Evolutionary conservation across 2,113 vertebrate species (phyloP), one percentile per base, ranked within the genome.

Genomic region (Lepus americanus): DNA sequence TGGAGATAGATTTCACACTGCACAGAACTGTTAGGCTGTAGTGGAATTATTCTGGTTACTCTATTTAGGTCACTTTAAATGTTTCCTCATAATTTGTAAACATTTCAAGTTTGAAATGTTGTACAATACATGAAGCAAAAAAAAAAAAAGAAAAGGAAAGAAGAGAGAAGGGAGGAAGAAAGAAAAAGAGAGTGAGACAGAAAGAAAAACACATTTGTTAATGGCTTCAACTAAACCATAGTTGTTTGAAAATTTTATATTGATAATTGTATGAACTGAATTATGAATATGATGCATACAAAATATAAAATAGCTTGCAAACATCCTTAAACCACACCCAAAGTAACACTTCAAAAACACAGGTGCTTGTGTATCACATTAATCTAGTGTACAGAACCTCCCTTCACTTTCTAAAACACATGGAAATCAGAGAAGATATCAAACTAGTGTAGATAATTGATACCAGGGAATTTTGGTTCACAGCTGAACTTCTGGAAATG

Each of bases 401-500:
- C 79, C 1, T 51, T 78, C 36, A 61, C 61, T 69, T 74, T 78
- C 93, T 95, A 0, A 80, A 94, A 91, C 64, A 73, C 61, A 31
- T 86, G 51, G 9, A 89, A 93, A 64, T 0, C 0, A 92, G 14
- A 51, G 63, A 19, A 79, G 5, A 8, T 82, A 87, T 61, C 94
- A 82, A 91, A 84, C 9, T 89, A 90, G 3, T 66, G 31, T 96
- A 94, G 29, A 73, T 0, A 85, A 29, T 66, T 10, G 53, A 51
- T 74, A 3, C 51, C 76, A 95, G 22, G 84, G 36, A 82, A 3
- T 9, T 82, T 3, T 85, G 85, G 49, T 92, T 55, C 88, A n/a
- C 92, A 97, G 69, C 29, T 36, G 29, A 92, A 81, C 1, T 8
- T 95, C 78, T 59, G 82, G 79, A 84, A 96, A 76, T 90, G 23